phyloP scores from a whole-genome alignment of 37 sponge, comb jelly and placozoan genomes.

The Agelas oroides region DNA sequence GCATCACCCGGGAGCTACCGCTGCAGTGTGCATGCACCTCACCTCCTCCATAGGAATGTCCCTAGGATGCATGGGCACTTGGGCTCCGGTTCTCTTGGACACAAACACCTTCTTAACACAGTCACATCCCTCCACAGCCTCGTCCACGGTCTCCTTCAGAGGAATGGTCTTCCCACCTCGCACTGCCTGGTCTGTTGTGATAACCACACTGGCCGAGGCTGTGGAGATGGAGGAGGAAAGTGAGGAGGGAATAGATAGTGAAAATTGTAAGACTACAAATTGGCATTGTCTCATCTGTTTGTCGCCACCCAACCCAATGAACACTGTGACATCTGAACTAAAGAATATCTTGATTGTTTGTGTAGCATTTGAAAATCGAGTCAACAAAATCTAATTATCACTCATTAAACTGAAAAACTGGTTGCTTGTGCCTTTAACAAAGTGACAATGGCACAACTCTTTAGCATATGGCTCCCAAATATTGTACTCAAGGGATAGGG shows the following conservation, averaged over 20 bases:
- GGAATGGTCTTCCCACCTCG: constrained; percentile 93
- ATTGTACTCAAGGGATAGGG: too few relatives aligned
- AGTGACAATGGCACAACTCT: too few relatives aligned
- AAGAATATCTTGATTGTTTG: too few relatives aligned
- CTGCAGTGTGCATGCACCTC: background rate
- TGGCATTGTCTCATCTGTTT: too few relatives aligned
- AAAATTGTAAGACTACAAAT: background rate
- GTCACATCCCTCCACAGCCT: constrained; percentile 79
- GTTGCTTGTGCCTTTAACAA: too few relatives aligned
- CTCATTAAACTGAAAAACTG: too few relatives aligned
- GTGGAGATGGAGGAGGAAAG: background rate
- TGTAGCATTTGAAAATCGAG: too few relatives aligned
- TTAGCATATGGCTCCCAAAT: too few relatives aligned
- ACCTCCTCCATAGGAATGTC: constrained; percentile 88
- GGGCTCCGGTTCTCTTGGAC: constrained; percentile 82
- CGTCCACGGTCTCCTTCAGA: constrained; percentile 89
- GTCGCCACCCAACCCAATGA: too few relatives aligned
- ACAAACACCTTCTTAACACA: constrained; percentile 85
- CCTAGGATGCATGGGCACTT: constrained; percentile 59
- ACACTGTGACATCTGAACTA: too few relatives aligned
- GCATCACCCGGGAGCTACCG: too few relatives aligned
- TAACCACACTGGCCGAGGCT: constrained; percentile 74
- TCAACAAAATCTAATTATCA: too few relatives aligned
- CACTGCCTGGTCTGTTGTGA: constrained; percentile 89
- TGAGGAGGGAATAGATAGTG: background rate